Evolutionary conservation across 2,797 vertebrate species (phyloP).

Genomic region (Sparidentex hasta): DNA sequence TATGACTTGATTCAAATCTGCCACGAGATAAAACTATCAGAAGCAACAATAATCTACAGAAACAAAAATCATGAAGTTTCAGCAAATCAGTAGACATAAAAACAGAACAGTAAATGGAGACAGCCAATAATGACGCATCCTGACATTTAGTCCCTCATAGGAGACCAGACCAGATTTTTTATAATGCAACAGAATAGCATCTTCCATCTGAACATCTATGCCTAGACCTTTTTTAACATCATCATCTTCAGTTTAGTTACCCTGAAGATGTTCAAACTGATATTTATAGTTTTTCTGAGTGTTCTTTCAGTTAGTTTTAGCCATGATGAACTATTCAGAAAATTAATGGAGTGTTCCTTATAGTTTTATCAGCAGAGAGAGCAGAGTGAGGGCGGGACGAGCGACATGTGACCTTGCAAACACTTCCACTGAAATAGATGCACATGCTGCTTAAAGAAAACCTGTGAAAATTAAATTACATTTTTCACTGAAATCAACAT

Average conservation of each 20-base stretch:
- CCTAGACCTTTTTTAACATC: not conserved
- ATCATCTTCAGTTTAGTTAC: not conserved
- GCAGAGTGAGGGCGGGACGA: not conserved
- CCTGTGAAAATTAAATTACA: not conserved
- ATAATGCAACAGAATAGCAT: not conserved
- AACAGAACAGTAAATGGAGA: not conserved
- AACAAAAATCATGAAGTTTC: not conserved
- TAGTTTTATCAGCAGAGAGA: not conserved
- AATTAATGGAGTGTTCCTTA: not conserved
- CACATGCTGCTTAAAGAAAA: not conserved
- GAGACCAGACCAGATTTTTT: not conserved
- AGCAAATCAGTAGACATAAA: not conserved
- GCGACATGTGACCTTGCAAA: not conserved
- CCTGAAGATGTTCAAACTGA: not conserved
- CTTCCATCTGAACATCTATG: too few species aligned
- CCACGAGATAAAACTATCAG: not conserved
- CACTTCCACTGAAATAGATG: not conserved
- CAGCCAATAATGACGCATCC: not conserved
- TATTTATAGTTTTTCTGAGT: too few species aligned
- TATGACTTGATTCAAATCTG: not conserved
- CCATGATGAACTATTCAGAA: not conserved
- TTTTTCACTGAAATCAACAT: constrained; percentile 12
- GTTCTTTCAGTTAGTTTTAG: too few species aligned
- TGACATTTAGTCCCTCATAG: not conserved
- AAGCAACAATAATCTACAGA: not conserved